Conservation (phyloP, 2,113 vertebrate species). For the Pampusana beccarii region DNA sequence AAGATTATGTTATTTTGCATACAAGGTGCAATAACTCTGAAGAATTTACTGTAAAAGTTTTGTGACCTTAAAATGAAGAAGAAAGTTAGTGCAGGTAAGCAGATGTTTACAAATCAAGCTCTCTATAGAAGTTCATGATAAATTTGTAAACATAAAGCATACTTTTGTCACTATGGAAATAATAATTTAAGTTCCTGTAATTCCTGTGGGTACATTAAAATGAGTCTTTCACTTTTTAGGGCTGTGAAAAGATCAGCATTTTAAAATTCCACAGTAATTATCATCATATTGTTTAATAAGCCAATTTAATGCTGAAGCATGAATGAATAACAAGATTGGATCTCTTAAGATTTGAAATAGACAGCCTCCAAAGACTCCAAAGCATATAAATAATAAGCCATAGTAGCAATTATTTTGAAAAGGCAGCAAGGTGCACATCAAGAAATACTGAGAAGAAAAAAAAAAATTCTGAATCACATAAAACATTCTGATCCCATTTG, state of each 20-base stretch:
- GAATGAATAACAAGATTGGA: background rate
- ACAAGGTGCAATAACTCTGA: background rate
- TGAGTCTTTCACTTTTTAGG: background rate
- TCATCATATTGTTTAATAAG: constrained; percentile 10
- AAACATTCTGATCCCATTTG: background rate
- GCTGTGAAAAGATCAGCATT: background rate
- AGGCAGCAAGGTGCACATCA: background rate
- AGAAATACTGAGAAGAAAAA: background rate
- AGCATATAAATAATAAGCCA: background rate
- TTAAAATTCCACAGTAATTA: constrained; percentile 3
- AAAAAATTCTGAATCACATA: background rate
- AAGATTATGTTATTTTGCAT: background rate
- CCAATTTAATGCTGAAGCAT: background rate
- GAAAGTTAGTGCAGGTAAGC: background rate
- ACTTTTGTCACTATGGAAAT: background rate
- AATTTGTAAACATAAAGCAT: background rate
- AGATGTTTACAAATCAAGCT: background rate
- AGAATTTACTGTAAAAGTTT: background rate
- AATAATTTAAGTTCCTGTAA: background rate
- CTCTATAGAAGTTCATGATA: background rate
- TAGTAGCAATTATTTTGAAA: constrained; percentile 9
- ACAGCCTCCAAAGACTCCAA: background rate
- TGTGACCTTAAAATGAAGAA: background rate
- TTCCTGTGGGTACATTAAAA: background rate
- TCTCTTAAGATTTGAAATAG: background rate